These are phyloP conservation scores for Physella acuta DNA, from an alignment of 1,140 invertebrate genomes.

Conservation along the genomic window DNA sequence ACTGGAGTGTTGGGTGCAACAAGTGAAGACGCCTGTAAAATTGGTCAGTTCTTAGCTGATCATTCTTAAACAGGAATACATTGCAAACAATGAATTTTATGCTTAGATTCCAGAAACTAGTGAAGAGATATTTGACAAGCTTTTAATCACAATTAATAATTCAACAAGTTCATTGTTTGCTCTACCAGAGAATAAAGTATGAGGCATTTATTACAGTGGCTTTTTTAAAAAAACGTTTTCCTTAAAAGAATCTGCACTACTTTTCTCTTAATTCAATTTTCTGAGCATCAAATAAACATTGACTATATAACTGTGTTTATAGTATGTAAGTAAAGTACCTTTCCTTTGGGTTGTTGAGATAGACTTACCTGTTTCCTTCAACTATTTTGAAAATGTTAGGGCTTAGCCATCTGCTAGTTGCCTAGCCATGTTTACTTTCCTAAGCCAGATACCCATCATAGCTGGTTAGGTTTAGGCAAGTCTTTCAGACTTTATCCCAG, in stretches of 20 bases:
- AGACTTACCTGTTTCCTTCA: no score
- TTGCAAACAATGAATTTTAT: background rate
- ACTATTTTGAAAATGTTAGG: no score
- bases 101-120: background rate
- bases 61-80: background rate
- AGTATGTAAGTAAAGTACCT: no score
- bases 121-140: background rate
- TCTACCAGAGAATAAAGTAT: background rate
- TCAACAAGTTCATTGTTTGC: no score
- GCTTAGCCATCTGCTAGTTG: no score
- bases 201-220: background rate
- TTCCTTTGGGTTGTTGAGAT: no score
- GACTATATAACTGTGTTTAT: no score
- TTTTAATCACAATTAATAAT: background rate
- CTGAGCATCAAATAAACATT: no score
- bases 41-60: constrained; percentile 4
- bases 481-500: background rate
- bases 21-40: background rate
- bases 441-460: no score
- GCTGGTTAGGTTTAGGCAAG: background rate
- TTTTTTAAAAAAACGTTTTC: background rate
- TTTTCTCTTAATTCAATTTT: no score
- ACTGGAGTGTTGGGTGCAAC: background rate
- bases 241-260: no score
- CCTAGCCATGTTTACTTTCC: no score